Evolutionary conservation across 2,888 invertebrate species (phyloP), one percentile per base, ranked within the genome.

Genomic region (Drosophila kanekoi): DNA sequence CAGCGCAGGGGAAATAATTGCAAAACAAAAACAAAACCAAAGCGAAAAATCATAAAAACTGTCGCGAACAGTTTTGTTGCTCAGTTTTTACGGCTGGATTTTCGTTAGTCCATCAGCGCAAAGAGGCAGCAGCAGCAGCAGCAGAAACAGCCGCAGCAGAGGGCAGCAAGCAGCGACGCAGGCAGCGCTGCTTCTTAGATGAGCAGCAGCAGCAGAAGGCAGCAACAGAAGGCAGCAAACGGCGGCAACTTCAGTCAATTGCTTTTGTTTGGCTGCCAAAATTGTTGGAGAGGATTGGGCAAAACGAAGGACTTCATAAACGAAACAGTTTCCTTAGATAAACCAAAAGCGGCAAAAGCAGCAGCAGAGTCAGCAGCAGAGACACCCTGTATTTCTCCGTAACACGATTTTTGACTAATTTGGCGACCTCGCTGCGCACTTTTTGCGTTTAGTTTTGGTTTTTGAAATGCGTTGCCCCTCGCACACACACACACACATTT

Each of bases 1-100:
- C 8, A 28, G 28, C 40, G 38, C 58, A 84, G 89, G 80, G 81
- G 84, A 88, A 83, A 77, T 72, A 88, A 84, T 79, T 83, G 89
- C 84, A 80, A 74, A 79, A 44, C 77, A 82, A 86, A 82, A 86
- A 86, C 74, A 58, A 71, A 57, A 52, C 38, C 56, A 59, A 35
- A 28, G 56, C 57, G 40, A 54, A 64, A 79, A 61, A 57, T 72
- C 68, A 76, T 60, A 68, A 79, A 72, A 81, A 82, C 82, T 62
- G 63, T 67, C 65, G 67, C 68, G 68, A 47, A 56, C 41, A 69
- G 74, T 69, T 60, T 23, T 69, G 70, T 58, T 69, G 61, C 45
- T 57, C 49, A 52, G 48, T 64, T 71, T 64, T 43, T 52, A 9
- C 35, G 23, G 35, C 44, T 52, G 35, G 8, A 43, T 41, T 63